Percentiles rank a stretch among this genome's conserved stretches.
phyloP scores from a whole-genome alignment of 2,888 invertebrate species.

The Geophilus truncorum region DNA sequence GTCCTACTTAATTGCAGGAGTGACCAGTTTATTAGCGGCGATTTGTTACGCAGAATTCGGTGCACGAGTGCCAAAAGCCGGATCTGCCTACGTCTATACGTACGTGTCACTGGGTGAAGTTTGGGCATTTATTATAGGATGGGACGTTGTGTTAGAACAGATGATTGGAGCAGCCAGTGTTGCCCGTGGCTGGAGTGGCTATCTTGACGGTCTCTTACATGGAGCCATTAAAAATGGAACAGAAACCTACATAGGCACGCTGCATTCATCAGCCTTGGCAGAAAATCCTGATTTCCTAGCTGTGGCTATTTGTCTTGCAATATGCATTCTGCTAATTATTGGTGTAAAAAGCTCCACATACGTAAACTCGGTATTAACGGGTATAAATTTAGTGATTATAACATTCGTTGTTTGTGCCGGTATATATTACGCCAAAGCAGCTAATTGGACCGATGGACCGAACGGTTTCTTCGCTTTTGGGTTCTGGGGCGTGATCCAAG shows the following conservation, averaged over 20 bases:
- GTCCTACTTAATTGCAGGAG: slow-evolving; percentile 66
- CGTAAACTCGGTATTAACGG: slow-evolving; percentile 81
- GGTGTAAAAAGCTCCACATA: slow-evolving; percentile 64
- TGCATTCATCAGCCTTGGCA: slow-evolving; percentile 39
- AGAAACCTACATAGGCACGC: slow-evolving; percentile 43
- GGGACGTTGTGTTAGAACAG: slow-evolving; percentile 37
- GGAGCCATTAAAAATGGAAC: slow-evolving; percentile 49
- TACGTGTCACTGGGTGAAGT: slow-evolving; percentile 47
- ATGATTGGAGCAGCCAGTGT: slow-evolving; percentile 63
- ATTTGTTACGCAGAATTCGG: slow-evolving; percentile 58
- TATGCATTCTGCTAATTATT: slow-evolving; percentile 64
- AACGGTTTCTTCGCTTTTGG: slow-evolving; percentile 73
- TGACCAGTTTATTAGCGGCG: slow-evolving; percentile 70
- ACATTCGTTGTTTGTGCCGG: slow-evolving; percentile 73
- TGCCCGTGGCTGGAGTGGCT: slow-evolving; percentile 73
- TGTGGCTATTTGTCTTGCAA: slow-evolving; percentile 48
- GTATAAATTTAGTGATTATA: slow-evolving; percentile 70
- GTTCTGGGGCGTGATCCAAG: slow-evolving; percentile 66
- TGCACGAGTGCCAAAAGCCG: slow-evolving; percentile 46
- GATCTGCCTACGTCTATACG: slow-evolving; percentile 50
- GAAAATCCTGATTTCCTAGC: slow-evolving; percentile 50
- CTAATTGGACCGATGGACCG: slow-evolving; percentile 67
- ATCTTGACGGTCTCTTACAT: slow-evolving; percentile 58
- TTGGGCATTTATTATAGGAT: slow-evolving; percentile 46
- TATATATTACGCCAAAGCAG: slow-evolving; percentile 72